Evolutionary conservation across 37 sponge, comb jelly and placozoan species (phyloP).

Genomic region (Halichondria panicea): DNA sequence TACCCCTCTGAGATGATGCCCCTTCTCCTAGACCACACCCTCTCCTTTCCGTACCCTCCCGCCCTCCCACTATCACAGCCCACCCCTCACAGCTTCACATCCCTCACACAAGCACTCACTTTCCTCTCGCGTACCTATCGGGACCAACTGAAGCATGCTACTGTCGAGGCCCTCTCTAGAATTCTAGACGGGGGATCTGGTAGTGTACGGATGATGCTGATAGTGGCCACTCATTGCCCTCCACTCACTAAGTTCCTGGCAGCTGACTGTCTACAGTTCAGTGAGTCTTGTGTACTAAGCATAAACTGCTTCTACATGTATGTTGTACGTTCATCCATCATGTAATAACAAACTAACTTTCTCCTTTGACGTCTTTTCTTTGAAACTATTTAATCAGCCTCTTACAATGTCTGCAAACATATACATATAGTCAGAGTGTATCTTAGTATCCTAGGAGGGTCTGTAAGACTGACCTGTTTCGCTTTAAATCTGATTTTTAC

Average conservation of each 20-base stretch:
- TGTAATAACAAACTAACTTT: too few species aligned
- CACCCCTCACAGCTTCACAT: background rate
- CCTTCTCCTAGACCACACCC: conserved; percentile 13
- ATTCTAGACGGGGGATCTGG: background rate
- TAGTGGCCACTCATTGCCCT: conserved; percentile 10
- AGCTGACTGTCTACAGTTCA: background rate
- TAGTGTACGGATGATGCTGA: conserved; percentile 2
- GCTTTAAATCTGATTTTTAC: too few species aligned
- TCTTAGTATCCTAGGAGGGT: too few species aligned
- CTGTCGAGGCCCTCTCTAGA: background rate
- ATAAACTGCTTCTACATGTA: too few species aligned
- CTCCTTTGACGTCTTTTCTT: too few species aligned
- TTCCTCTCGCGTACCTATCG: conserved; percentile 26
- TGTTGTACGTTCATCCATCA: too few species aligned
- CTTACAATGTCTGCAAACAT: too few species aligned
- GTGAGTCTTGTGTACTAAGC: conserved; percentile 4
- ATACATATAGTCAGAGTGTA: too few species aligned
- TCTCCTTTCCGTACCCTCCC: conserved; percentile 3
- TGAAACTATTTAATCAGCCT: too few species aligned
- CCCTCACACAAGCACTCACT: conserved; percentile 15
- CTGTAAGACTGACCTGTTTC: too few species aligned
- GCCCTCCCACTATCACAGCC: background rate
- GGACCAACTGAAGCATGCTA: conserved; percentile 12
- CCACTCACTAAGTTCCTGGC: conserved; percentile 2
- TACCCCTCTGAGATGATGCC: conserved; percentile 9